phyloP scores from a whole-genome alignment of 2,113 vertebrate species.

The Oncorhynchus keta region DNA sequence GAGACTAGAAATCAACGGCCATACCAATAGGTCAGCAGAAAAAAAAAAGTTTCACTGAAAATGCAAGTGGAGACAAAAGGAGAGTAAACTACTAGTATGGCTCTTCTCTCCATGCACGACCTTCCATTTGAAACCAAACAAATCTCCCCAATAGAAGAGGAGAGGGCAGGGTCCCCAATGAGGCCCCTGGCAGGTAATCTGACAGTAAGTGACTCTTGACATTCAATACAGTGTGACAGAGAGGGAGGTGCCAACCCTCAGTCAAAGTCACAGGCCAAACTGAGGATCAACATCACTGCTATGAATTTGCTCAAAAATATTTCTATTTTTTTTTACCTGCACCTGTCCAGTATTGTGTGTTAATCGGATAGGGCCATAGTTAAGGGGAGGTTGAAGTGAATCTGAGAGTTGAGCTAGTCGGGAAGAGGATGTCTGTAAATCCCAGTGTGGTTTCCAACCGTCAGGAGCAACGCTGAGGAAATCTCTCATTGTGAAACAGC shows the following conservation, averaged over 20 bases:
- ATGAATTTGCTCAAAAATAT: no score
- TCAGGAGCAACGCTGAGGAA: constrained; percentile 62
- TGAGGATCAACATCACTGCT: no score
- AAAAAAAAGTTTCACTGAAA: constrained; percentile 46
- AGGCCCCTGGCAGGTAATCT: no score
- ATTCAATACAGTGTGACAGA: no score
- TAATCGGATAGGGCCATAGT: constrained; percentile 46
- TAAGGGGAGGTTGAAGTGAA: constrained; percentile 42
- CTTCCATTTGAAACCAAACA: no score
- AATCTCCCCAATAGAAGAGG: no score
- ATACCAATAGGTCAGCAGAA: constrained; percentile 70
- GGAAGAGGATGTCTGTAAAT: constrained; percentile 48
- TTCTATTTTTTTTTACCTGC: neutral
- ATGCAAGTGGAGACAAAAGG: constrained; percentile 28
- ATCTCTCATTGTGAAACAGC: constrained; percentile 75
- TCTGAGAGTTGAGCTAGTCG: constrained; percentile 35
- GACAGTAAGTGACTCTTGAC: no score
- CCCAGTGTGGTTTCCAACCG: constrained; percentile 25
- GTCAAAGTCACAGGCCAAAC: no score
- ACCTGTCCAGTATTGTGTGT: constrained; percentile 17
- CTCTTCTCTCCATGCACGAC: constrained; percentile 24
- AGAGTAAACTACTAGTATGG: constrained; percentile 19
- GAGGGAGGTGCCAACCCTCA: no score
- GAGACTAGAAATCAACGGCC: constrained; percentile 72
- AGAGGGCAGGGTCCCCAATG: no score